Percentiles rank a stretch among this genome's conserved stretches.
Evolutionary conservation across 2,888 invertebrate genomes (phyloP).

Genomic region (Drosophila pseudotakahashii): DNA sequence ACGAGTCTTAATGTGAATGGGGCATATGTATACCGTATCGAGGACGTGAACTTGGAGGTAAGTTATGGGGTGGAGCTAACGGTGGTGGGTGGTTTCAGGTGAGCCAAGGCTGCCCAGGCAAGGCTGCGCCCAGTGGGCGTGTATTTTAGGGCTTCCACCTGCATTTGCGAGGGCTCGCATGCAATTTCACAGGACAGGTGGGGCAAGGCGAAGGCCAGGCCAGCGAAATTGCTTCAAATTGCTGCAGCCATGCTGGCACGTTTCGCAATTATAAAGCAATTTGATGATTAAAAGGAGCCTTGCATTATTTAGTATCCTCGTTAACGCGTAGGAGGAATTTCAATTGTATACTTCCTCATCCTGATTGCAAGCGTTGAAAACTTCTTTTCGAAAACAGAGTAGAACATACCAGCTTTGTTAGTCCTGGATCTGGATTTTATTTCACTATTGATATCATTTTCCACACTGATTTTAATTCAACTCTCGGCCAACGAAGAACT

Average conservation of each 20-base stretch:
- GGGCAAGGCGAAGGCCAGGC: conserved; percentile 39
- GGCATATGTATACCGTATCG: neutral
- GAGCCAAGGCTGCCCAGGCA: conserved; percentile 27
- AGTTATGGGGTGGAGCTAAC: conserved; percentile 7
- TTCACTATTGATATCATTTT: conserved; percentile 52
- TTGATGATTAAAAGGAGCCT: conserved; percentile 4
- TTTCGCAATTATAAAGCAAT: conserved; percentile 13
- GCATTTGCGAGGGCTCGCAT: conserved; percentile 11
- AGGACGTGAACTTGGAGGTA: conserved; percentile 35
- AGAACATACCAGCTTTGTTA: conserved; percentile 12
- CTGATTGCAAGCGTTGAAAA: neutral
- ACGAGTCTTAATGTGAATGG: conserved; percentile 17
- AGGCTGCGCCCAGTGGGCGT: conserved; percentile 30
- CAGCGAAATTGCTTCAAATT: conserved; percentile 17
- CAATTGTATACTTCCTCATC: no score
- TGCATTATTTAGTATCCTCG: conserved; percentile 20
- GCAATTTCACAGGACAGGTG: conserved; percentile 11
- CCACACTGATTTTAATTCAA: conserved; percentile 9
- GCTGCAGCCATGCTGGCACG: conserved; percentile 5
- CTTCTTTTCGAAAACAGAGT: neutral
- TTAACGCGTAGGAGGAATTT: neutral
- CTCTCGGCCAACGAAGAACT: conserved; percentile 24
- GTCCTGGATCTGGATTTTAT: conserved; percentile 27
- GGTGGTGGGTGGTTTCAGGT: conserved; percentile 3
- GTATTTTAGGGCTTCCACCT: conserved; percentile 1